Base-by-base conservation (phyloP, 2,888 invertebrate genomes). In the Litoditis marina region DNA sequence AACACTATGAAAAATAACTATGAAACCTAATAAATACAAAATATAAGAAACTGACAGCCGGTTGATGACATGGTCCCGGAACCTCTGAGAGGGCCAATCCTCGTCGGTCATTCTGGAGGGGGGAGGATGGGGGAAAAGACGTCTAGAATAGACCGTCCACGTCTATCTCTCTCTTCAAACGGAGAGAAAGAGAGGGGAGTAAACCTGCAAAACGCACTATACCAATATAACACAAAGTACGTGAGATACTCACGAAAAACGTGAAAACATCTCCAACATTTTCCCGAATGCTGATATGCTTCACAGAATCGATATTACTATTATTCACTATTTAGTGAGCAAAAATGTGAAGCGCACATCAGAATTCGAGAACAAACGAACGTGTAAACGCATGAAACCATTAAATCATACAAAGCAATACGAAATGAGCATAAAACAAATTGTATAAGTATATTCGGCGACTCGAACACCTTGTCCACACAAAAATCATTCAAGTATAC, bases 21-120 rank as follows among this genome's bases (percentile, higher is more conserved):
- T 44, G 44, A 44, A 22, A 22, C 19, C 19, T 22, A 25, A 51
- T 59, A n/a, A n/a, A n/a, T n/a, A n/a, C n/a, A n/a, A n/a, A n/a
- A 63, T 19, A 4, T 19, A 32, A 32, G 57, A 32, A 60, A 76
- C 78, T 74, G 55, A 80, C 81, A 81, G 68, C 71, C 81, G 70
- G 55, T 78, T 74, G 55, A 81, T 81, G 42, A 81, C 81, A 65
- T 81, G 80, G 65, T 81, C 79, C 27, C 81, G 75, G 65, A 81
- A 81, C 61, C 71, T 73, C 65, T 78, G 79, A 60, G 79, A 78
- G 30, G 81, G 81, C 81, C 81, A 81, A 70, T 81, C 81, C 49
- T 80, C 81, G 51, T 78, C 80, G 55, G 67, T 70, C 78, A 78
- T 78, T 36, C n/a, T n/a, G 34, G 7, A 30, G 25, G 34, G 19